phyloP scores from a whole-genome alignment of 2,797 vertebrate genomes.

The Parauchenoglanis punctatus region DNA sequence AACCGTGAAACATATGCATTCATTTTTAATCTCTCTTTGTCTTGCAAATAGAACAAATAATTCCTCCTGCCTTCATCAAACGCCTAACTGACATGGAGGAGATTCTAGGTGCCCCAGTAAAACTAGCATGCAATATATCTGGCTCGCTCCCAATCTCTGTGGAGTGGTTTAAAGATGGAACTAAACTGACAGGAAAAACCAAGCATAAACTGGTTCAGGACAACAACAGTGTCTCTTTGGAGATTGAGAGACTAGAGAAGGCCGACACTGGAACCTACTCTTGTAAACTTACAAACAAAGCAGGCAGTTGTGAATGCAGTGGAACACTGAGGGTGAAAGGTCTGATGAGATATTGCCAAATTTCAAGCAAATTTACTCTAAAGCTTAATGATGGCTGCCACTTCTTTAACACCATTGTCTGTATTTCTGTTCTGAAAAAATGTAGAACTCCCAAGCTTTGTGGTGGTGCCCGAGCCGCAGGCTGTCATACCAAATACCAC shows the following conservation, averaged over 20 bases:
- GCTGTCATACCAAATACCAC: constrained; percentile 85
- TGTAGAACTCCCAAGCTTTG: constrained; percentile 94
- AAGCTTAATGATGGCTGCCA: constrained; percentile 27
- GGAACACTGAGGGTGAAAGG: constrained; percentile 79
- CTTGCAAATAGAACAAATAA: constrained; percentile 86
- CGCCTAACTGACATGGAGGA: constrained; percentile 89
- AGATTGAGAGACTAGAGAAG: constrained; percentile 86
- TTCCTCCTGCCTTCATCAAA: constrained; percentile 92
- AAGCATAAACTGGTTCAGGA: constrained; percentile 90
- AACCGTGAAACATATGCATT: not conserved
- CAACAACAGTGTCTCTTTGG: constrained; percentile 85
- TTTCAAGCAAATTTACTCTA: not conserved
- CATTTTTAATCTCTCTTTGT: constrained; percentile 39
- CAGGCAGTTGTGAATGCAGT: constrained; percentile 87
- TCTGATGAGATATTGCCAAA: constrained; percentile 62
- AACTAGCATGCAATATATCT: constrained; percentile 91
- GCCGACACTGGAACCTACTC: constrained; percentile 88
- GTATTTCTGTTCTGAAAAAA: constrained; percentile 52
- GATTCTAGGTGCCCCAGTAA: constrained; percentile 85
- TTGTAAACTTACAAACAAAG: constrained; percentile 89
- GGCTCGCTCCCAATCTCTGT: constrained; percentile 92
- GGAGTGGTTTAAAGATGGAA: constrained; percentile 93
- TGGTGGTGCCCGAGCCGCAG: constrained; percentile 84
- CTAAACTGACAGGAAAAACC: constrained; percentile 84
- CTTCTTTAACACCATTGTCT: constrained; percentile 43